These are phyloP conservation scores for Diuraphis noxia DNA, from an alignment of 1,140 invertebrate genomes.

Conservation along the genomic window DNA sequence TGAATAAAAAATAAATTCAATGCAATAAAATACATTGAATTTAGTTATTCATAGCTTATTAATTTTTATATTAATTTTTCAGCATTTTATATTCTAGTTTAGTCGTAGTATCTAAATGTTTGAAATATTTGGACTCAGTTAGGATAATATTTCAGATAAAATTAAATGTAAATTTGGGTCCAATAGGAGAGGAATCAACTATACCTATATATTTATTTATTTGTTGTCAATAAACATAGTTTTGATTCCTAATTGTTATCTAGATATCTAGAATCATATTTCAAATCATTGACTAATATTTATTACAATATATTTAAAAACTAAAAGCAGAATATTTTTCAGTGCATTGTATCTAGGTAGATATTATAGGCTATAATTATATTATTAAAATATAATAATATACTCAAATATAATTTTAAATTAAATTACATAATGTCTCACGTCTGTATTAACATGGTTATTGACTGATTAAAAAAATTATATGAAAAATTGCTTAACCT, in stretches of 20 bases:
- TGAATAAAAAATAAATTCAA: too few relatives aligned
- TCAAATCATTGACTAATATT: neutral
- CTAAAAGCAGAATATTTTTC: too few relatives aligned
- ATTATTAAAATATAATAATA: neutral
- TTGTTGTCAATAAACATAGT: neutral
- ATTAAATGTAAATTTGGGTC: neutral
- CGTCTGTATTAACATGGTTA: neutral
- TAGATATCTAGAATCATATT: neutral
- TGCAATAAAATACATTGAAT: too few relatives aligned
- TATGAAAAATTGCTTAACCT: neutral
- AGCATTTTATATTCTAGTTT: too few relatives aligned
- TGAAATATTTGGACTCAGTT: too few relatives aligned
- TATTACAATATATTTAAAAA: neutral
- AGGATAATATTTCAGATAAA: too few relatives aligned
- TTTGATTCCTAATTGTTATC: neutral
- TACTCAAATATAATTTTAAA: neutral
- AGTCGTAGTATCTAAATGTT: too few relatives aligned
- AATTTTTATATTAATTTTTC: too few relatives aligned
- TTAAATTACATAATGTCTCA: neutral
- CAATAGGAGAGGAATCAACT: neutral
- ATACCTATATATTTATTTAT: neutral
- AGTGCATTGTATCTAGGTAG: too few relatives aligned
- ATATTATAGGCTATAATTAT: too few relatives aligned
- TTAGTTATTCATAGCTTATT: too few relatives aligned
- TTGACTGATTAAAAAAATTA: neutral